Percentiles rank a stretch among this genome's conserved stretches.
These are phyloP conservation scores for Polia nebulosa DNA, from an alignment of 2,888 invertebrate species.

Conservation along the genomic window DNA sequence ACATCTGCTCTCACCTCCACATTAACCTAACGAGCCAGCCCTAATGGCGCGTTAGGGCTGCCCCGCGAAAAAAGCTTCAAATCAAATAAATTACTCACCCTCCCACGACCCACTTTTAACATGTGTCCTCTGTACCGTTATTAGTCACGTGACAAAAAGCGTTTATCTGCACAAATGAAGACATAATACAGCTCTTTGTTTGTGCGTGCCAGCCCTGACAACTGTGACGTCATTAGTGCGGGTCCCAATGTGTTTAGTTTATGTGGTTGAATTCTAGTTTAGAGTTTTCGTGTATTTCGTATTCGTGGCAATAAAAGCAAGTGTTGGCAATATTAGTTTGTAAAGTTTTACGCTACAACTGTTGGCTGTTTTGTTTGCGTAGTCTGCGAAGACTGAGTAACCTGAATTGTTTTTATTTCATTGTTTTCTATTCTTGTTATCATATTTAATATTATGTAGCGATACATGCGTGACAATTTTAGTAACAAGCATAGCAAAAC, in stretches of 20 bases:
- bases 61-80: conserved; percentile 81
- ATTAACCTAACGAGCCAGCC: conserved; percentile 89
- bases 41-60: conserved; percentile 88
- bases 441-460: background rate
- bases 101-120: conserved; percentile 81
- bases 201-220: conserved; percentile 67
- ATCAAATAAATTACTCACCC: conserved; percentile 87
- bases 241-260: conserved; percentile 63
- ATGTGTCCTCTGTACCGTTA: conserved; percentile 79
- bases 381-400: conserved; percentile 11
- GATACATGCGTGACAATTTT: too few species aligned
- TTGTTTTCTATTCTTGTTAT: conserved; percentile 2
- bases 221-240: conserved; percentile 65
- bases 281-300: conserved; percentile 57
- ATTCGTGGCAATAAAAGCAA: conserved; percentile 60
- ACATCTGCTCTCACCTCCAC: conserved; percentile 88
- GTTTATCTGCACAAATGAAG: conserved; percentile 81
- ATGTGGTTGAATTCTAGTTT: conserved; percentile 58
- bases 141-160: conserved; percentile 84
- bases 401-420: background rate
- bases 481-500: too few species aligned
- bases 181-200: conserved; percentile 72
- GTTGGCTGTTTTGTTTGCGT: conserved; percentile 34
- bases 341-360: conserved; percentile 35
- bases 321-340: conserved; percentile 59